phyloP scores from a whole-genome alignment of 2,888 invertebrate species.

The Ophion slaviceki region DNA sequence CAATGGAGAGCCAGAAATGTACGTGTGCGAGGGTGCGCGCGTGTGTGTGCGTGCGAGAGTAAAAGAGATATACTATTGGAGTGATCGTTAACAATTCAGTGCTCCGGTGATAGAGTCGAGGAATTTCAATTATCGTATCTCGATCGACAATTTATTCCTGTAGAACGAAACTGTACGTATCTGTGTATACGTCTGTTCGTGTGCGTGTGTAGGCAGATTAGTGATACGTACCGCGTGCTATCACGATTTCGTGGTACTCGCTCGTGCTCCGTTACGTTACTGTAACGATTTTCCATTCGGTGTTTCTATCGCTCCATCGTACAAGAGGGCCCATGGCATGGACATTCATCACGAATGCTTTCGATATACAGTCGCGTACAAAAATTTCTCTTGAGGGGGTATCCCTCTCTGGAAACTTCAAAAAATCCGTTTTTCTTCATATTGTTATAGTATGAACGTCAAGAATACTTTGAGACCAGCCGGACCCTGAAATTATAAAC shows the following conservation, averaged over 20 bases:
- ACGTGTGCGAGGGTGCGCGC: neutral
- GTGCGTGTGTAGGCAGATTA: slow-evolving; percentile 2
- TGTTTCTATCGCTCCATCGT: slow-evolving; percentile 14
- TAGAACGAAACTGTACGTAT: neutral
- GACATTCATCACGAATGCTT: slow-evolving; percentile 14
- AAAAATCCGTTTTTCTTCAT: too few relatives aligned
- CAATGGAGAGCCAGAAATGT: slow-evolving; percentile 42
- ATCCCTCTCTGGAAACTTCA: too few relatives aligned
- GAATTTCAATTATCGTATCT: slow-evolving; percentile 63
- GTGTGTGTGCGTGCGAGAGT: slow-evolving; percentile 10
- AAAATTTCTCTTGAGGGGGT: neutral
- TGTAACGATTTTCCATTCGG: slow-evolving; percentile 25
- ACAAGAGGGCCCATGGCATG: neutral
- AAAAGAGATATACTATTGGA: slow-evolving; percentile 12
- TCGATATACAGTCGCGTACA: neutral
- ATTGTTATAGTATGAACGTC: too few relatives aligned
- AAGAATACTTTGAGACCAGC: too few relatives aligned
- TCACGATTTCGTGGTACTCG: slow-evolving; percentile 42
- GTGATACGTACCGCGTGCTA: slow-evolving; percentile 19
- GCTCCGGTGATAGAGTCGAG: slow-evolving; percentile 52
- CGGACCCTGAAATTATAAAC: too few relatives aligned
- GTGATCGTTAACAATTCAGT: slow-evolving; percentile 52
- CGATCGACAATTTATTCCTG: slow-evolving; percentile 44
- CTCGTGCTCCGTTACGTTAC: slow-evolving; percentile 15
- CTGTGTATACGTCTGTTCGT: slow-evolving; percentile 8